Evolutionary conservation across 1,140 invertebrate species (phyloP).

Genomic region (Conopomorpha cramerella): DNA sequence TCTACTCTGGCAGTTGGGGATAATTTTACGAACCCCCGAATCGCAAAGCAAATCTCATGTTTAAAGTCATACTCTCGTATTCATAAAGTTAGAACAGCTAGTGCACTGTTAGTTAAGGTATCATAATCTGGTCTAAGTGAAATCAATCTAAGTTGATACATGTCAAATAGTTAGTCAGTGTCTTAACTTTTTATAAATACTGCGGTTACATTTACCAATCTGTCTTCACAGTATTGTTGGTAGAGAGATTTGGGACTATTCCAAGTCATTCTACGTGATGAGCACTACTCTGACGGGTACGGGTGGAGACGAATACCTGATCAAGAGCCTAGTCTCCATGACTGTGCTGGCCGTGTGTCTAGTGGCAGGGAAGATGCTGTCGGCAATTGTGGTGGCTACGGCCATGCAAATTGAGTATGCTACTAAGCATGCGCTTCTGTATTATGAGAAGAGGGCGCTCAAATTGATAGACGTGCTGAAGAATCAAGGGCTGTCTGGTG

Average conservation of each 20-base stretch:
- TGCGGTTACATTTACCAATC: too few species aligned
- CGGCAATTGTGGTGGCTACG: slow-evolving; percentile 29
- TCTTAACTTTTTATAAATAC: too few species aligned
- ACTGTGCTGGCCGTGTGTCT: slow-evolving; percentile 26
- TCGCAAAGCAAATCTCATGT: too few species aligned
- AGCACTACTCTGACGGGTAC: slow-evolving; percentile 30
- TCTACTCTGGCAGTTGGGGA: too few species aligned
- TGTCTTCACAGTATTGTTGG: too few species aligned
- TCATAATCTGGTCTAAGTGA: too few species aligned
- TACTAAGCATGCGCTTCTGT: slow-evolving; percentile 29
- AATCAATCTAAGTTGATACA: too few species aligned
- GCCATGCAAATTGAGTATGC: slow-evolving; percentile 35
- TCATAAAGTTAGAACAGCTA: too few species aligned
- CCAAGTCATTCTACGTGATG: slow-evolving; percentile 31
- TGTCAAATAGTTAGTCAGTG: too few species aligned
- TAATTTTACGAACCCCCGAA: too few species aligned
- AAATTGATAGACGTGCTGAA: slow-evolving; percentile 40
- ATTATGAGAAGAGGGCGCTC: slow-evolving; percentile 32
- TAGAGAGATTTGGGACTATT: slow-evolving; percentile 47
- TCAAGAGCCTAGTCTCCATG: slow-evolving; percentile 24
- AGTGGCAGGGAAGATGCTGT: slow-evolving; percentile 32
- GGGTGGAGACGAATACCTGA: slow-evolving; percentile 34
- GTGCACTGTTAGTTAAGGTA: too few species aligned
- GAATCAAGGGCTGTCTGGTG: slow-evolving; percentile 45
- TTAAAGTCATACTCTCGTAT: too few species aligned